A percentile compares a stretch with the other conserved stretches of the same genome.
These are phyloP conservation scores for Thalassarche chlororhynchos DNA, from an alignment of 2,113 vertebrate species.

Conservation along the genomic window DNA sequence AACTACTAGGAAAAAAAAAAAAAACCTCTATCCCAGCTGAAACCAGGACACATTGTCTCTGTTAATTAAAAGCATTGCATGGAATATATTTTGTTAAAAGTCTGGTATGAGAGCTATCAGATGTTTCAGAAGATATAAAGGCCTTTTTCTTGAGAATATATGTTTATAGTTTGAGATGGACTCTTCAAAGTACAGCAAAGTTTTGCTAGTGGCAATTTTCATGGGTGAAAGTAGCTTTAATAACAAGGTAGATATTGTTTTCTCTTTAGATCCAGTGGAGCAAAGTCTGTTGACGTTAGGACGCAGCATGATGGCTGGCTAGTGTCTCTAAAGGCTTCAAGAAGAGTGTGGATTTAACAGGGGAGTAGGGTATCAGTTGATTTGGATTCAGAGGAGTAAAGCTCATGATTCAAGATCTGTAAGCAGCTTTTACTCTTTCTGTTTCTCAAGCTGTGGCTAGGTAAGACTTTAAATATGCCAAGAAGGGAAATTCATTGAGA, in stretches of 20 bases:
- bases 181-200: not conserved
- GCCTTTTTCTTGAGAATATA: not conserved
- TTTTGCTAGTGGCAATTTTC: not conserved
- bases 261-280: not conserved
- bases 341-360: not conserved
- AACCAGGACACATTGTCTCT: not conserved
- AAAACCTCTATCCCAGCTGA: no score
- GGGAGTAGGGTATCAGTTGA: not conserved
- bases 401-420: not conserved
- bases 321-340: not conserved
- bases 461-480: not conserved
- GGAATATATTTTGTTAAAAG: not conserved
- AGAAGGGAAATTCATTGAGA: not conserved
- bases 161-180: not conserved
- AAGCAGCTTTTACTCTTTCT: not conserved
- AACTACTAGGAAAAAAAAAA: no score
- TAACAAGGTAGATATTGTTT: not conserved
- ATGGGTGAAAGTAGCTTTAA: not conserved
- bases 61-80: constrained; percentile 13
- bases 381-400: not conserved
- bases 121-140: not conserved
- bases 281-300: not conserved
- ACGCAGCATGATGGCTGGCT: not conserved
- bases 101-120: not conserved
- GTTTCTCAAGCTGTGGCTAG: not conserved